Percentiles rank a stretch among this genome's conserved stretches.
Evolutionary conservation across 2,888 invertebrate species (phyloP).

Genomic region (Desoria tigrina): DNA sequence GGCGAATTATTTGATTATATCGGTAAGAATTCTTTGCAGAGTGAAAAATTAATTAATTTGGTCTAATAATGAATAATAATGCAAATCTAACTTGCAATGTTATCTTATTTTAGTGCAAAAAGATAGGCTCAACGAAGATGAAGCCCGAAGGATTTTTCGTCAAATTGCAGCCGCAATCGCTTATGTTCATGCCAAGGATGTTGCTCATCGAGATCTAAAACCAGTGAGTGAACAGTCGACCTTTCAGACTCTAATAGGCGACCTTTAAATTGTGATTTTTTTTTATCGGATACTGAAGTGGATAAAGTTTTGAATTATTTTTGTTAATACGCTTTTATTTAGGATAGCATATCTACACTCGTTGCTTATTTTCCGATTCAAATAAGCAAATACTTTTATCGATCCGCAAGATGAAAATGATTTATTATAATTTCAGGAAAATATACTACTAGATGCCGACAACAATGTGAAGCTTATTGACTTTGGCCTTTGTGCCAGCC

Average conservation of each 20-base stretch:
- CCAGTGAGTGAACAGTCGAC: too few species aligned
- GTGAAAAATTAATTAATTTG: too few species aligned
- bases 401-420: too few species aligned
- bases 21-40: too few species aligned
- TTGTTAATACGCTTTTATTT: too few species aligned
- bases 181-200: constrained; percentile 73
- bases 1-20: constrained; percentile 85
- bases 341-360: too few species aligned
- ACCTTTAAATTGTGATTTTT: background rate
- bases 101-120: constrained; percentile 69
- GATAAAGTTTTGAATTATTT: too few species aligned
- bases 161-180: constrained; percentile 78
- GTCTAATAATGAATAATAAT: background rate
- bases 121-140: constrained; percentile 69
- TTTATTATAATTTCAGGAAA: constrained; percentile 74
- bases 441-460: constrained; percentile 71
- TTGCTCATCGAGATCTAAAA: constrained; percentile 78
- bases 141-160: constrained; percentile 73
- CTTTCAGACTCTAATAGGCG: constrained; percentile 55
- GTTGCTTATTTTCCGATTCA: too few species aligned
- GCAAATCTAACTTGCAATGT: constrained; percentile 16
- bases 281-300: background rate
- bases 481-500: constrained; percentile 78
- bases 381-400: too few species aligned
- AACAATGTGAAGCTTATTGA: constrained; percentile 78